Evolutionary conservation across 2,113 vertebrate species (phyloP).

Genomic region (Cynocephalus volans): DNA sequence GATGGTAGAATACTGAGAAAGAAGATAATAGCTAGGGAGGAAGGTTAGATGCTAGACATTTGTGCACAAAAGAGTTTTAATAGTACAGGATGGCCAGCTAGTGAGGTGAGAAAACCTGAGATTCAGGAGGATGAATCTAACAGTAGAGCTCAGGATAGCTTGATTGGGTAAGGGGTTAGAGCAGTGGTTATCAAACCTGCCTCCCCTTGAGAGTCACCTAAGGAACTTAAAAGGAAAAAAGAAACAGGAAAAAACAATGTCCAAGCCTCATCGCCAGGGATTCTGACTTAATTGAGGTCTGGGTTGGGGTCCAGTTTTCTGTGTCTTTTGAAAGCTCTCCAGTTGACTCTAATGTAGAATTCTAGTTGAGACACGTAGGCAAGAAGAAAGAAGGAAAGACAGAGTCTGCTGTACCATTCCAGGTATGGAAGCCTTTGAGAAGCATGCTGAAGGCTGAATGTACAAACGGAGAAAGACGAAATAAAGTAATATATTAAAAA

Average conservation of each 20-base stretch:
- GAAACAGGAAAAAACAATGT: not conserved
- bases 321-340: not conserved
- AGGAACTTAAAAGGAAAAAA: not conserved
- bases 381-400: not conserved
- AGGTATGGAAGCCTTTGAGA: not conserved
- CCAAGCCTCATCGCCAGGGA: not conserved
- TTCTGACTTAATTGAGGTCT: not conserved
- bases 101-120: not conserved
- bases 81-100: not conserved
- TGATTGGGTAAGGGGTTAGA: not conserved
- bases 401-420: not conserved
- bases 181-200: not conserved
- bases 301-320: not conserved
- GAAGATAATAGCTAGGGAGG: not conserved
- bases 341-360: not conserved
- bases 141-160: not conserved
- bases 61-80: not conserved
- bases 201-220: not conserved
- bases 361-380: not conserved
- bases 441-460: not conserved
- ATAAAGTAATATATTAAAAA: slow-evolving; percentile 16
- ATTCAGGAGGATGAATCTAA: not conserved
- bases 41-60: not conserved
- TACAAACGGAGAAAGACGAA: slow-evolving; percentile 9
- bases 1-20: not conserved